Base-by-base conservation (phyloP, 2,113 vertebrate species). In the Nothobranchius furzeri region DNA sequence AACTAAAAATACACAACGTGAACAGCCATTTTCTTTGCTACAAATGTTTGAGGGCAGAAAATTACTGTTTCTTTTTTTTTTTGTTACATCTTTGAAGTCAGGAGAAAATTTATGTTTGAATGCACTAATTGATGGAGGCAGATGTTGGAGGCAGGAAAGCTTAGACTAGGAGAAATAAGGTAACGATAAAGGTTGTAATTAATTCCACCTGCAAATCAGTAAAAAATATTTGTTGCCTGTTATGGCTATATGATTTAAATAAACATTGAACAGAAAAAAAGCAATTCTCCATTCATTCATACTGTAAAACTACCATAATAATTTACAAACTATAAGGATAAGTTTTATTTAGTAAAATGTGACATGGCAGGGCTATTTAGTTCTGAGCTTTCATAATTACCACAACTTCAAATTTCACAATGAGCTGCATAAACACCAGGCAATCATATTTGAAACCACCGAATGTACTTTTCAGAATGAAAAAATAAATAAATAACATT, bases 101-200 rank as follows among this genome's bases (percentile, higher is more conserved):
- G 30, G 30, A 4, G 4, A 30, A 30, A 3, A 30, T 30, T 30
- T 30, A 4, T 30, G 4, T 30, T 30, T 30, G 30, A 30, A 30
- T 30, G 30, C 30, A 30, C 30, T 30, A 20, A 20, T 20, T 20
- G 20, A 20, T 20, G 20, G 20, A 20, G 20, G 20, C 36, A 67
- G 37, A 45, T 36, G 67, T 30, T 57, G 25, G 3, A 46, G 60
- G 48, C 24, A 73, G 9, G 24, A 9, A 50, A 62, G 58, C 45
- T 40, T 46, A 59, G 43, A 60, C 53, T 78, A 64, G 74, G 63
- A 60, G 17, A 73, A 58, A 48, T 30, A 37, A 20, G 35, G 24
- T 58, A 10, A 75, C 56, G 65, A 24, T 53, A 62, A 68, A 75
- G 53, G 40, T 37, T 69, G 30, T 64, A 67, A 70, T 70, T 45